Evolutionary conservation across 2,113 vertebrate genomes (phyloP), one percentile per base, ranked within the genome.

Genomic region (Silurus glanis): DNA sequence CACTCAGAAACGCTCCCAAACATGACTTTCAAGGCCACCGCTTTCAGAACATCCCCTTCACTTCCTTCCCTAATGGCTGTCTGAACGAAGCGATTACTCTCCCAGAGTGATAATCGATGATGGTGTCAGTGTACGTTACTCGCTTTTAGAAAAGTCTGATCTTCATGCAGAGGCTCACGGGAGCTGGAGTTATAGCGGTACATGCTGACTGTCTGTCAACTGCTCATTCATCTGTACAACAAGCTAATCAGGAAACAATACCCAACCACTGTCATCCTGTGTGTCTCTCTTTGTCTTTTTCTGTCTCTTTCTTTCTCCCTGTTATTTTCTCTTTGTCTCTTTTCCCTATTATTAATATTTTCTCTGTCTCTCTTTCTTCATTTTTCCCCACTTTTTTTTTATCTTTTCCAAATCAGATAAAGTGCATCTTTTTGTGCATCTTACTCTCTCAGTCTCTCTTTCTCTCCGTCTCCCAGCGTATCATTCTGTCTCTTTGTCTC

Each of bases 181-280:
- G 84, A 87, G 53, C 28, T 66, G 72, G 80, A 75, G 82, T 58
- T 88, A 21, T 75, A 51, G 47, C 45, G 16, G 89, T 88, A 83
- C 91, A 88, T 88, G 91, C 58, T 89, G 86, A 45, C 71, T 28
- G 90, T 89, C 91, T 89, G 71, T 75, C 90, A 83, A 89, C 89
- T 86, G 83, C 90, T 90, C 89, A 88, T 90, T 93, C 91, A 93
- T 91, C 89, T 84, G 86, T 87, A 87, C 74, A 83, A 86, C 86
- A 91, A 89, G 87, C 84, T 87, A 88, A 87, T 91, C 28, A 80
- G 85, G 89, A 91, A 87, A 93, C 91, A 94, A 94, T 93, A 92
- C 92, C 91, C 92, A 93, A 55, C 23, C 6, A n/a, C 93, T 93
- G 91, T 93, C 91, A 90, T 91, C 1, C 58, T 9, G 37, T 37